phyloP scores from a whole-genome alignment of 2,888 invertebrate genomes.

The Mythimna vitellina region DNA sequence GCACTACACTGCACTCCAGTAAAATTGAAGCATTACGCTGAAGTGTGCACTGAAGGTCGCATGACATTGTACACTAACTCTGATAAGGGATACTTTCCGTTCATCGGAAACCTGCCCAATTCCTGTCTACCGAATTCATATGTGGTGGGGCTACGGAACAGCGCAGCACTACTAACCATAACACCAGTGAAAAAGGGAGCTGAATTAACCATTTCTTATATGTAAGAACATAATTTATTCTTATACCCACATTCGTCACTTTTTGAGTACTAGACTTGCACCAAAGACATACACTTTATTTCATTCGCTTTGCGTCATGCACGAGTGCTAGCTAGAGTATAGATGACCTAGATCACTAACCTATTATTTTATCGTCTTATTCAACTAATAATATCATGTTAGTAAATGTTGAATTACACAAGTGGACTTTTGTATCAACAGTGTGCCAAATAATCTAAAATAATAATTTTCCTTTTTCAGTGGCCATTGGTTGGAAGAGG shows the following conservation, averaged over 20 bases:
- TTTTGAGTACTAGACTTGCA: too few species aligned
- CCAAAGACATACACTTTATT: too few species aligned
- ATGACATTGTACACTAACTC: background rate
- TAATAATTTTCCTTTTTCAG: conserved; percentile 29
- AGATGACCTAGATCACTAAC: background rate
- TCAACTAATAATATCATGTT: background rate
- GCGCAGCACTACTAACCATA: conserved; percentile 31
- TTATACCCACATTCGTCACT: background rate
- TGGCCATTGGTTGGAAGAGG: conserved; percentile 34
- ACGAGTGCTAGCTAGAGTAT: background rate
- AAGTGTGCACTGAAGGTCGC: rapidly evolving
- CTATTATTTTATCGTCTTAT: background rate
- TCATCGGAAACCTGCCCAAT: conserved; percentile 31
- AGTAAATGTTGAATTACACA: background rate
- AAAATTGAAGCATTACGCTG: background rate
- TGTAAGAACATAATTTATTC: conserved; percentile 25
- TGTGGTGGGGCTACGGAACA: conserved; percentile 21
- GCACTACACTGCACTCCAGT: conserved; percentile 36
- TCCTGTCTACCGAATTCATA: conserved; percentile 35
- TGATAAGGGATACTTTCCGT: conserved; percentile 41
- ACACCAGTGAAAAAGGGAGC: conserved; percentile 37
- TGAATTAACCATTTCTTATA: conserved; percentile 20
- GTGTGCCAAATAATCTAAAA: background rate
- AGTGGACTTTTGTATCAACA: background rate
- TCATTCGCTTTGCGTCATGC: background rate